Conservation (phyloP, 2,888 invertebrate genomes). For the Graphium colonna region DNA sequence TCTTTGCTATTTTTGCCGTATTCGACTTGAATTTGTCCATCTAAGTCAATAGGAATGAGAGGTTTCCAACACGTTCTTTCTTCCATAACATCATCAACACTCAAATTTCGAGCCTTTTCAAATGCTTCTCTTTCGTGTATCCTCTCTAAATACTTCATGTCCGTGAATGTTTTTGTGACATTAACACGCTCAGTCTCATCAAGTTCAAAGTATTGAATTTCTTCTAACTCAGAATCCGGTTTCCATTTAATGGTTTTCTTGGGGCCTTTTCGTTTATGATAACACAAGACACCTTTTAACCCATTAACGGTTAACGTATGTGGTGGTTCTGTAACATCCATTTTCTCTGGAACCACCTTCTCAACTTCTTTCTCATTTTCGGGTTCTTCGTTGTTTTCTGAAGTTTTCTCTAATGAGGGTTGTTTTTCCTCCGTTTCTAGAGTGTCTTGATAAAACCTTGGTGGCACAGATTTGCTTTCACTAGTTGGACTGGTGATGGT, state of each 20-base stretch:
- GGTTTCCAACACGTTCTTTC: constrained; percentile 89
- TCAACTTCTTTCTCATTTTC: constrained; percentile 26
- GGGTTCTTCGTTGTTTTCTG: constrained; percentile 42
- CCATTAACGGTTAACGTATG: constrained; percentile 78
- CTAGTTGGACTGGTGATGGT: constrained; percentile 65
- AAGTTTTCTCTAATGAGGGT: constrained; percentile 48
- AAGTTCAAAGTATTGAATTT: constrained; percentile 93
- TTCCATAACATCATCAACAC: constrained; percentile 89
- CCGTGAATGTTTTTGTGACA: constrained; percentile 94
- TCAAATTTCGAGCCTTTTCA: constrained; percentile 86
- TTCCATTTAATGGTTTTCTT: constrained; percentile 92
- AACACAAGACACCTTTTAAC: constrained; percentile 86
- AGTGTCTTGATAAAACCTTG: constrained; percentile 95
- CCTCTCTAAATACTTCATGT: constrained; percentile 95
- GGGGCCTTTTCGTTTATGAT: constrained; percentile 87
- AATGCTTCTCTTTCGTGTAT: constrained; percentile 91
- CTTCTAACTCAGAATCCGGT: constrained; percentile 88
- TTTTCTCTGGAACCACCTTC: constrained; percentile 51
- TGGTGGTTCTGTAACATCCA: constrained; percentile 58
- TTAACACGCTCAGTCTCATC: constrained; percentile 98
- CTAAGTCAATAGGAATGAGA: constrained; percentile 84
- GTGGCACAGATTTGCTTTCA: constrained; percentile 78
- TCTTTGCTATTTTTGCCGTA: constrained; percentile 91
- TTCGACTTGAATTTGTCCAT: constrained; percentile 82
- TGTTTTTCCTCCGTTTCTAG: constrained; percentile 84